Percentiles rank a stretch among this genome's conserved stretches.
These are phyloP conservation scores for Mimumesa dahlbomi DNA, from an alignment of 2,888 invertebrate genomes.

Conservation along the genomic window DNA sequence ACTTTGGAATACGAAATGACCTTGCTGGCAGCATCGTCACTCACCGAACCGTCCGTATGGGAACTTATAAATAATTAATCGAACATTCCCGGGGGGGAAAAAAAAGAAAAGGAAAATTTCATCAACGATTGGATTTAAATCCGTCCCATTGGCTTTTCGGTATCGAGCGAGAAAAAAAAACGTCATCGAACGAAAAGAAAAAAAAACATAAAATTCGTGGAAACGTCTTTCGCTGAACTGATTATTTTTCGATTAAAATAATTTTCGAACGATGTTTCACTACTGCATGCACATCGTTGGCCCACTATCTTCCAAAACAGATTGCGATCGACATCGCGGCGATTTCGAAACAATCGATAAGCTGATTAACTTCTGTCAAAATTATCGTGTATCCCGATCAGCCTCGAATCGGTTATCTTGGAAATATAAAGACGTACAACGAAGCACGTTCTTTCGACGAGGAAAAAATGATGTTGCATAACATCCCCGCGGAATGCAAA, in stretches of 20 bases:
- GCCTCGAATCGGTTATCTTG: too few species aligned
- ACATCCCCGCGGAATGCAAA: too few species aligned
- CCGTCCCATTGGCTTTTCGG: not conserved
- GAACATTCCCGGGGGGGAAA: conserved; percentile 37
- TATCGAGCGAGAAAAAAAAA: conserved; percentile 1
- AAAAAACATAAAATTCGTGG: too few species aligned
- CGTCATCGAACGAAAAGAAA: too few species aligned
- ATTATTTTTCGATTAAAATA: too few species aligned
- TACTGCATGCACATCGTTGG: not conserved
- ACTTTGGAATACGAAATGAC: conserved; percentile 18
- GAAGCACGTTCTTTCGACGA: too few species aligned
- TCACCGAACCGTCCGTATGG: conserved; percentile 15
- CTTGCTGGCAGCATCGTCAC: conserved; percentile 8
- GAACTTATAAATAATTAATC: conserved; percentile 44
- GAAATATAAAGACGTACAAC: too few species aligned
- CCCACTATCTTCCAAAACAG: not conserved
- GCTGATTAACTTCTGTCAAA: too few species aligned
- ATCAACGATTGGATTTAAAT: conserved; percentile 6
- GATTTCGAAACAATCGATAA: conserved; percentile 13
- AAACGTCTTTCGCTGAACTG: too few species aligned
- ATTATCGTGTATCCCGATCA: too few species aligned
- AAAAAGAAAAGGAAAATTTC: conserved; percentile 30
- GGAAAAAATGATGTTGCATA: too few species aligned
- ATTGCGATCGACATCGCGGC: not conserved
- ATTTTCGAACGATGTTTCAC: too few species aligned